Evolutionary conservation across 2,113 vertebrate species (phyloP).

Genomic region (Aptenodytes forsteri): DNA sequence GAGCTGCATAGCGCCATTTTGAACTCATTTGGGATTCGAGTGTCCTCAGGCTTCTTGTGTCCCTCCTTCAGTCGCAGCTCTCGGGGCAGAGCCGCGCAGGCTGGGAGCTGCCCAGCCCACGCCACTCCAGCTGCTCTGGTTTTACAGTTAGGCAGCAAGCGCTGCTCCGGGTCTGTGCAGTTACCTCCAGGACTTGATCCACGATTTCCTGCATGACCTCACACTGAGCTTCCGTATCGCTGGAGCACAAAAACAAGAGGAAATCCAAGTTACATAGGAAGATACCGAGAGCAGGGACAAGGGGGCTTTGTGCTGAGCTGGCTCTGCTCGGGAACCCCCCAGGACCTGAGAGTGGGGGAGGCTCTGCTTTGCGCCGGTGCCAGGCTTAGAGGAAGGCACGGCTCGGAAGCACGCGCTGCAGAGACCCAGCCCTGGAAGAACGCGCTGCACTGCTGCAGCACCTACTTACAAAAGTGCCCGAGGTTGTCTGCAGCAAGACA

Average conservation of each 20-base stretch:
- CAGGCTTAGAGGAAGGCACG: not conserved
- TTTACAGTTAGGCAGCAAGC: not conserved
- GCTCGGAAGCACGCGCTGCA: not conserved
- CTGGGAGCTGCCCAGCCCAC: not conserved
- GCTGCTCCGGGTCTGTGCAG: too few species aligned
- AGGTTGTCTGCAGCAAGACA: not conserved
- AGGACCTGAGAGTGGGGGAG: not conserved
- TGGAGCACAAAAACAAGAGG: slow-evolving; percentile 34
- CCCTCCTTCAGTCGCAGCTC: not conserved
- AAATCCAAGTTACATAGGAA: slow-evolving; percentile 17
- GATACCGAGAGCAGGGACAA: not conserved
- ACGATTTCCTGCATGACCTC: slow-evolving; percentile 99
- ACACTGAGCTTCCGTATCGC: slow-evolving; percentile 94
- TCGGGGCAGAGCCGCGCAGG: not conserved
- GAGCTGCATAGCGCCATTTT: fast-evolving
- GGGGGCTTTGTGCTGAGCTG: not conserved
- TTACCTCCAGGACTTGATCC: slow-evolving; percentile 95
- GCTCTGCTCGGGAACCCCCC: not conserved
- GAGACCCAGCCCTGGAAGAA: not conserved
- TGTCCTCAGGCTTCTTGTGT: not conserved
- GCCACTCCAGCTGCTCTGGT: not conserved
- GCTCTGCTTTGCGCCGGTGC: not conserved
- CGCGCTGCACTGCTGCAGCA: not conserved
- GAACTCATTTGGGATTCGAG: not conserved
- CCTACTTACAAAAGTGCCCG: not conserved